Conservation (phyloP, 2,113 vertebrate species). For the Sphyrna mokarran region DNA sequence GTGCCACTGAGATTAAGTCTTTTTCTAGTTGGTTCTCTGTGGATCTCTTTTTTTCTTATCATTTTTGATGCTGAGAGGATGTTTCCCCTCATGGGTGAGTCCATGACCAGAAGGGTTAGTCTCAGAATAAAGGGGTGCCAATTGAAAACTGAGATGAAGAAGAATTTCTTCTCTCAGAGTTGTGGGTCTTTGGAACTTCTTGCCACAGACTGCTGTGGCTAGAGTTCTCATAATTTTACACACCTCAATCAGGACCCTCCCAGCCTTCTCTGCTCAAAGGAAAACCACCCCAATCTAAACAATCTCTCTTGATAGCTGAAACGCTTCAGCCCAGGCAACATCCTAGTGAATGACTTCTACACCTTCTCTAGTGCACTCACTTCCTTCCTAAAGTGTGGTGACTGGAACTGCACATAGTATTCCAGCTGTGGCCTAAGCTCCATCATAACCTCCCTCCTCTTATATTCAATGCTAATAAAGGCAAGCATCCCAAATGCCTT, state of each 20-base stretch:
- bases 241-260: not conserved
- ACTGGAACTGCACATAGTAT: not conserved
- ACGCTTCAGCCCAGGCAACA: not conserved
- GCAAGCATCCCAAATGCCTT: not conserved
- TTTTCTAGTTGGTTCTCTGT: too few species aligned
- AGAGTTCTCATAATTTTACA: not conserved
- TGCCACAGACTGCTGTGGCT: too few species aligned
- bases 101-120: too few species aligned
- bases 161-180: too few species aligned
- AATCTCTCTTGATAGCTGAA: not conserved
- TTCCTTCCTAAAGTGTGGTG: not conserved
- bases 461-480: not conserved
- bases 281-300: not conserved
- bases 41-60: too few species aligned
- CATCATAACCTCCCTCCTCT: not conserved
- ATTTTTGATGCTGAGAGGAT: too few species aligned
- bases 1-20: too few species aligned
- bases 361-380: not conserved
- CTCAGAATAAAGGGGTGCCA: too few species aligned
- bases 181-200: too few species aligned
- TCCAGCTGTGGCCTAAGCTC: not conserved
- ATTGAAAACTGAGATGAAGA: too few species aligned
- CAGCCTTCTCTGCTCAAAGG: not conserved
- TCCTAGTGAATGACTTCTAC: not conserved
- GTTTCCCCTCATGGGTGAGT: too few species aligned